Base-by-base conservation (phyloP, 1,140 invertebrate genomes). In the Lutraria rhynchaena region DNA sequence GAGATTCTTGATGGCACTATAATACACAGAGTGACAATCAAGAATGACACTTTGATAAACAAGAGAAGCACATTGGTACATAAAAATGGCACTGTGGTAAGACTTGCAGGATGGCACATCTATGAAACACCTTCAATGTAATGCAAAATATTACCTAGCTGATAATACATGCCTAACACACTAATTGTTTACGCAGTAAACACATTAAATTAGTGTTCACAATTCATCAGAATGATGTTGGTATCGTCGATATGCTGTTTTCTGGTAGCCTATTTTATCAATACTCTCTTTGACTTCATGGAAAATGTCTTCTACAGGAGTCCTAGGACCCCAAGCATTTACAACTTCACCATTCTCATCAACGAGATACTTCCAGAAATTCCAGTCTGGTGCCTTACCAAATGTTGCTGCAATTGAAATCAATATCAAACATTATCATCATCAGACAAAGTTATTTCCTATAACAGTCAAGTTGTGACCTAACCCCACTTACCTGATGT, bases 341-440 rank as follows among this genome's bases (percentile, higher is more conserved):
- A 91, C 19, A 1, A 94, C 92, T 22, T 91, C 75, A 9, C 94
- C 94, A 49, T 93, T 87, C 60, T 88, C 86, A 86, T 92, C 88
- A 4, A 94, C 90, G n/a, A 94, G 85, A 83, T 94, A 94, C 78
- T 94, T 94, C 90, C 93, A 94, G 84, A 94, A 94, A 81, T 94
- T 94, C 94, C 94, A 94, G 53, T 88, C 91, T 29, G 93, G 93
- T 24, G 87, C 57, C 33, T 63, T 37, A 5, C 86, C 83, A 67
- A 86, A 69, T 44, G 87, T 60, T 51, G 89, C 93, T 93, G 85
- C 35, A 89, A 87, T n/a, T n/a, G n/a, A n/a, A n/a, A n/a, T n/a
- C n/a, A n/a, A n/a, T n/a, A n/a, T n/a, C n/a, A n/a, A n/a, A n/a
- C n/a, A n/a, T n/a, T n/a, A n/a, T n/a, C n/a, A n/a, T n/a, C n/a